Percentiles rank a stretch among this genome's conserved stretches.
phyloP scores from a whole-genome alignment of 2,888 invertebrate species.

The Agonopterix arenella region DNA sequence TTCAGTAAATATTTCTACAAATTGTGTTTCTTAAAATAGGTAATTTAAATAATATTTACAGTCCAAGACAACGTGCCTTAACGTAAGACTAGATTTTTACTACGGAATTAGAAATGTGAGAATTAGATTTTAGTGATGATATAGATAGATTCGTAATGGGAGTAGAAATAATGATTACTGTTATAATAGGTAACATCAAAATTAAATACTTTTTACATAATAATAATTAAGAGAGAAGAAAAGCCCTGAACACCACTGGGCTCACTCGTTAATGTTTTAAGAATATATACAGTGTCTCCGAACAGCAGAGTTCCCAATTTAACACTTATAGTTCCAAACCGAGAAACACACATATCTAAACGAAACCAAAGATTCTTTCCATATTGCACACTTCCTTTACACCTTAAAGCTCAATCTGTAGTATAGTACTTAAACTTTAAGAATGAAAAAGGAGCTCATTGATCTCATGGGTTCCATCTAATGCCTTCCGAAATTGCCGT shows the following conservation, averaged over 20 bases:
- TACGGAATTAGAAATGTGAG: conserved; percentile 59
- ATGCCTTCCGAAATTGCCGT: conserved; percentile 24
- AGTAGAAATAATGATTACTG: conserved; percentile 29
- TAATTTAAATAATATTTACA: conserved; percentile 54
- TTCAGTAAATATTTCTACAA: conserved; percentile 56
- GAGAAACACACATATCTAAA: not conserved
- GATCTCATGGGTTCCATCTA: conserved; percentile 5
- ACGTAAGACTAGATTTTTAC: conserved; percentile 74
- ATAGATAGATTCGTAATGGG: conserved; percentile 28
- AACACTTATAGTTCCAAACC: not conserved
- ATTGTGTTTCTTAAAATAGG: conserved; percentile 43
- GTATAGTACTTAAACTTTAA: not conserved
- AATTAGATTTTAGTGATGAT: conserved; percentile 38
- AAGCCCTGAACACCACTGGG: conserved; percentile 24
- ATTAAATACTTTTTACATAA: conserved; percentile 32
- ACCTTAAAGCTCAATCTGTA: not conserved
- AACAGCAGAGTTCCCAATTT: conserved; percentile 24
- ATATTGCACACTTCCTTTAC: conserved; percentile 4
- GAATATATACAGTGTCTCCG: conserved; percentile 40
- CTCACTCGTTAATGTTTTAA: conserved; percentile 19
- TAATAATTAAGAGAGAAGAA: conserved; percentile 21
- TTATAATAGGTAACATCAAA: conserved; percentile 38
- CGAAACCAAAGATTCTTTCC: not conserved
- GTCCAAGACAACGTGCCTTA: conserved; percentile 65
- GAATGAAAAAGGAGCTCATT: not conserved